Conservation (phyloP, 2,888 invertebrate species). For the Thumatha senex region DNA sequence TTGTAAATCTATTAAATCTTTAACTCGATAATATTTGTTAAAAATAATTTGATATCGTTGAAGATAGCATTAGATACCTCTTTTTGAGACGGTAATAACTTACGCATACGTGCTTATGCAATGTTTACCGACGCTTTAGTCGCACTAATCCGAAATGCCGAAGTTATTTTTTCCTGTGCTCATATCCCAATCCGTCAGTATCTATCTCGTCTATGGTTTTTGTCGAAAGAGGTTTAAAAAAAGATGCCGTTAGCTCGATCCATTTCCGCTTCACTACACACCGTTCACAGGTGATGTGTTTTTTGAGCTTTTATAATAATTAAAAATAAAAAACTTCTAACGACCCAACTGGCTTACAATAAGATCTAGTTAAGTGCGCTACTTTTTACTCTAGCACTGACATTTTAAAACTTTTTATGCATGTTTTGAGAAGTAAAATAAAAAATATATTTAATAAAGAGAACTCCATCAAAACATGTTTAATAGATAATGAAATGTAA, state of each 20-base stretch:
- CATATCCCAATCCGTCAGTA: slow-evolving; percentile 72
- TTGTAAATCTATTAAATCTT: neutral
- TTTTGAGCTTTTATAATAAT: slow-evolving; percentile 70
- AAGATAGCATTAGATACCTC: too few species aligned
- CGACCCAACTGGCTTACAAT: slow-evolving; percentile 58
- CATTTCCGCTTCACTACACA: slow-evolving; percentile 78
- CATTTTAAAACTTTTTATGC: slow-evolving; percentile 38
- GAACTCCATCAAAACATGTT: slow-evolving; percentile 34
- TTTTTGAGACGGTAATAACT: too few species aligned
- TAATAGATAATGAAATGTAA: slow-evolving; percentile 42
- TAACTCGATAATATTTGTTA: too few species aligned
- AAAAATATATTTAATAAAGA: slow-evolving; percentile 31
- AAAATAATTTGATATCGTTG: too few species aligned
- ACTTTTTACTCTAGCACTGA: slow-evolving; percentile 50
- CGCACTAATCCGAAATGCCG: slow-evolving; percentile 29
- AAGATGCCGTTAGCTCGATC: slow-evolving; percentile 75
- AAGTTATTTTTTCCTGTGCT: slow-evolving; percentile 56
- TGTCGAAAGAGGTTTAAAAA: slow-evolving; percentile 64
- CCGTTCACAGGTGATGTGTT: slow-evolving; percentile 76
- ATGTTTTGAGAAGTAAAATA: slow-evolving; percentile 21
- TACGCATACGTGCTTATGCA: neutral
- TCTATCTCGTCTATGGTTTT: slow-evolving; percentile 72
- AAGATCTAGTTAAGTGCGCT: slow-evolving; percentile 68
- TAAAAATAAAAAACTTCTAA: slow-evolving; percentile 63
- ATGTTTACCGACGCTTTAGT: slow-evolving; percentile 37